These are phyloP conservation scores for Crematogaster levior DNA, from an alignment of 2,888 invertebrate genomes.

Conservation along the genomic window DNA sequence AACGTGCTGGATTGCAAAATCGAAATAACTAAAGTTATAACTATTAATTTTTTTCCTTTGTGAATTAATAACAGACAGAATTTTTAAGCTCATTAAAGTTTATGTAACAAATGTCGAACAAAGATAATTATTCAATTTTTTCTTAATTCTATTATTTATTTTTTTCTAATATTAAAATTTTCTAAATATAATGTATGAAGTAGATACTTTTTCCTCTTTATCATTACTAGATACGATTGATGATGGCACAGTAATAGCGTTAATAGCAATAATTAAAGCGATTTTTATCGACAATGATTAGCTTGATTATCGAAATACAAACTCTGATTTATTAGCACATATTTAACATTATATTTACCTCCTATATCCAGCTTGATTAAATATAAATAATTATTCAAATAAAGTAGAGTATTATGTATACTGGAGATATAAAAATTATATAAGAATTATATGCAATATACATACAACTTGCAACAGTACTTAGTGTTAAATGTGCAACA, in stretches of 20 bases:
- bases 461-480: background rate
- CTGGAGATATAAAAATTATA: background rate
- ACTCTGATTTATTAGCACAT: background rate
- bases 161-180: background rate
- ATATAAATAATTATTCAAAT: background rate
- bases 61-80: background rate
- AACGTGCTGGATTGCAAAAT: background rate
- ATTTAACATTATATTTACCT: background rate
- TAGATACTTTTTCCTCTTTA: background rate
- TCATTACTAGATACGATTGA: background rate
- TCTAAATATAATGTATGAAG: background rate
- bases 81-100: background rate
- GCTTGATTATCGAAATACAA: background rate
- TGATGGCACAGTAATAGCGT: background rate
- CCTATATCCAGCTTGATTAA: background rate
- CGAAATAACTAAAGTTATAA: background rate
- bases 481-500: background rate
- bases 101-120: background rate
- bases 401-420: background rate
- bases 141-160: background rate
- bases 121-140: background rate
- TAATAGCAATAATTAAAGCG: slow-evolving; percentile 20
- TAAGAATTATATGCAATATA: background rate
- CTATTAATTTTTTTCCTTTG: background rate
- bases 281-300: background rate